Evolutionary conservation across 2,888 invertebrate genomes (phyloP).

Genomic region (Parnassius smintheus): DNA sequence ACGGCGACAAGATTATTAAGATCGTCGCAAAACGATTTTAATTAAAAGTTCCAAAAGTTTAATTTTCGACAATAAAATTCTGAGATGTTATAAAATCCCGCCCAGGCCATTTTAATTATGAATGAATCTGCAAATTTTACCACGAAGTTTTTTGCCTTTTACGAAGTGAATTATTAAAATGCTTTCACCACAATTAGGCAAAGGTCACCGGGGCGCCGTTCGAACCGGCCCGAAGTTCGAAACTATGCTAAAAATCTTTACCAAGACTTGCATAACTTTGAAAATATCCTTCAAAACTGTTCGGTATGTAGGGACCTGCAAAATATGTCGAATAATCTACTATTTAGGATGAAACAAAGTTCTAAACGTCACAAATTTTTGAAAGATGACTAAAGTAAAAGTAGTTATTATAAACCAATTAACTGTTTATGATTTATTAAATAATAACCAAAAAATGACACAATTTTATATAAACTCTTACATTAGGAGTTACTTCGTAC

Average conservation of each 20-base stretch:
- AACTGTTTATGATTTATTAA: too few relatives aligned
- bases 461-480: too few relatives aligned
- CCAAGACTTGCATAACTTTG: slow-evolving; percentile 24
- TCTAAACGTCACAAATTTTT: too few relatives aligned
- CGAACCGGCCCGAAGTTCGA: slow-evolving; percentile 11
- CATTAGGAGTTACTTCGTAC: too few relatives aligned
- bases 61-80: slow-evolving; percentile 26
- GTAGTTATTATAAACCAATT: too few relatives aligned
- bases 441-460: too few relatives aligned
- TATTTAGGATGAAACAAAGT: background rate
- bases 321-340: slow-evolving; percentile 11
- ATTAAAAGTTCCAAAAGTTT: slow-evolving; percentile 26
- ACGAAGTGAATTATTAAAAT: slow-evolving; percentile 21
- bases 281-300: slow-evolving; percentile 5
- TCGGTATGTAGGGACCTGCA: slow-evolving; percentile 16
- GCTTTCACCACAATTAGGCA: slow-evolving; percentile 22
- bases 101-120: slow-evolving; percentile 26
- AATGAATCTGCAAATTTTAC: slow-evolving; percentile 26
- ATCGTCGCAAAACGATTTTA: slow-evolving; percentile 25
- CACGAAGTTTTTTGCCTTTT: slow-evolving; percentile 24
- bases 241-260: slow-evolving; percentile 30
- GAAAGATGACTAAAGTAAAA: too few relatives aligned
- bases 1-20: slow-evolving; percentile 22
- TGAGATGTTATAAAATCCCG: slow-evolving; percentile 18
- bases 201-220: slow-evolving; percentile 17